phyloP scores from a whole-genome alignment of 2,888 invertebrate genomes.

The Synanthedon tipuliformis region DNA sequence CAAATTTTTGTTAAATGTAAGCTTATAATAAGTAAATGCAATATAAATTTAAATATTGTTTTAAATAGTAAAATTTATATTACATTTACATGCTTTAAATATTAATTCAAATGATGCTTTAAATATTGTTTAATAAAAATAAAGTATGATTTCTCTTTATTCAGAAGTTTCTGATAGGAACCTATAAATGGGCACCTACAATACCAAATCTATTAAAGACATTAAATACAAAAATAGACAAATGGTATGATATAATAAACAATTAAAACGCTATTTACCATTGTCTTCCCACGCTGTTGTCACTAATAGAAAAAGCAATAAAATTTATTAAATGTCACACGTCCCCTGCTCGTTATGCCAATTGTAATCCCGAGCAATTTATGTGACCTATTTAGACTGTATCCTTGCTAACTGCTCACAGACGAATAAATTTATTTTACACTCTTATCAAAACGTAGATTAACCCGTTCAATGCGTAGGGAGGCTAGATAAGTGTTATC shows the following conservation, averaged over 20 bases:
- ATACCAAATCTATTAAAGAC: too few relatives aligned
- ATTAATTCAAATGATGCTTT: too few relatives aligned
- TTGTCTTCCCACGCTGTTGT: constrained; percentile 16
- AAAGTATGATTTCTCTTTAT: too few relatives aligned
- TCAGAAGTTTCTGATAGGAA: too few relatives aligned
- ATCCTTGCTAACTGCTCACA: constrained; percentile 32
- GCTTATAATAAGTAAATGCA: too few relatives aligned
- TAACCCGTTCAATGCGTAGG: constrained; percentile 2
- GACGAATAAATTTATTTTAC: constrained; percentile 22
- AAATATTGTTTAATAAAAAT: too few relatives aligned
- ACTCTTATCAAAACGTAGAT: constrained; percentile 8
- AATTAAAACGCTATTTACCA: constrained; percentile 33
- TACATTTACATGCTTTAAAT: too few relatives aligned
- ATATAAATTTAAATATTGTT: too few relatives aligned
- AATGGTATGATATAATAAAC: neutral
- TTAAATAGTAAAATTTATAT: too few relatives aligned
- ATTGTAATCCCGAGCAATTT: constrained; percentile 38
- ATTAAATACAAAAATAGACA: too few relatives aligned
- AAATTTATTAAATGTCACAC: constrained; percentile 13
- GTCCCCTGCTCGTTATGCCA: constrained; percentile 16
- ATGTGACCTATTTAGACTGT: constrained; percentile 25
- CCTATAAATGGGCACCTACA: too few relatives aligned
- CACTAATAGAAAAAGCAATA: constrained; percentile 11
- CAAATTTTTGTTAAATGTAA: too few relatives aligned
- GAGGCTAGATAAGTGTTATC: constrained; percentile 2